These are phyloP conservation scores for Scytalopus superciliaris DNA, from an alignment of 2,113 vertebrate genomes.

Conservation along the genomic window DNA sequence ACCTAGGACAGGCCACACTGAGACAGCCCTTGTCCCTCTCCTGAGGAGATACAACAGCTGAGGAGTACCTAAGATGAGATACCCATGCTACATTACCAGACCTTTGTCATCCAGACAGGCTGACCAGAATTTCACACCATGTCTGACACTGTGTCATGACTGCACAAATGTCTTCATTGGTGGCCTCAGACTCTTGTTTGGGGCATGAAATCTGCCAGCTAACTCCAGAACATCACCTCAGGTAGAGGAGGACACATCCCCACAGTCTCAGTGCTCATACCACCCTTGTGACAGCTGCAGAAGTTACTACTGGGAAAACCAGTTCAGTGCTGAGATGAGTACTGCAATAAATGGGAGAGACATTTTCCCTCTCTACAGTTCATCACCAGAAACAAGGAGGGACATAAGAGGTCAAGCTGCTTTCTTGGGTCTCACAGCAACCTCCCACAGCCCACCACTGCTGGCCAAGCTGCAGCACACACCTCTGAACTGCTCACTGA, in stretches of 20 bases:
- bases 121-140: background rate
- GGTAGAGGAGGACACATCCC: background rate
- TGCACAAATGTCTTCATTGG: rapidly evolving
- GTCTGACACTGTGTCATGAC: background rate
- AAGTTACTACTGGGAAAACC: background rate
- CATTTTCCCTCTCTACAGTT: background rate
- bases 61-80: background rate
- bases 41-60: background rate
- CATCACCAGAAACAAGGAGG: background rate
- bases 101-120: background rate
- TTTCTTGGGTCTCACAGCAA: background rate
- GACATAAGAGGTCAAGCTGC: background rate
- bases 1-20: rapidly evolving
- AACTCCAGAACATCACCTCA: background rate
- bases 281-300: background rate
- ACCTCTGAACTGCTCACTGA: background rate
- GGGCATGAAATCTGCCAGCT: background rate
- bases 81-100: background rate
- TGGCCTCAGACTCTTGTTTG: background rate
- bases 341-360: background rate
- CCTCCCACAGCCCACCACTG: background rate
- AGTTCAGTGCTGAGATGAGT: background rate
- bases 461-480: background rate
- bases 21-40: background rate
- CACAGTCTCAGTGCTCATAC: background rate